phyloP scores from a whole-genome alignment of 2,113 vertebrate species.

The Menidia beryllina region DNA sequence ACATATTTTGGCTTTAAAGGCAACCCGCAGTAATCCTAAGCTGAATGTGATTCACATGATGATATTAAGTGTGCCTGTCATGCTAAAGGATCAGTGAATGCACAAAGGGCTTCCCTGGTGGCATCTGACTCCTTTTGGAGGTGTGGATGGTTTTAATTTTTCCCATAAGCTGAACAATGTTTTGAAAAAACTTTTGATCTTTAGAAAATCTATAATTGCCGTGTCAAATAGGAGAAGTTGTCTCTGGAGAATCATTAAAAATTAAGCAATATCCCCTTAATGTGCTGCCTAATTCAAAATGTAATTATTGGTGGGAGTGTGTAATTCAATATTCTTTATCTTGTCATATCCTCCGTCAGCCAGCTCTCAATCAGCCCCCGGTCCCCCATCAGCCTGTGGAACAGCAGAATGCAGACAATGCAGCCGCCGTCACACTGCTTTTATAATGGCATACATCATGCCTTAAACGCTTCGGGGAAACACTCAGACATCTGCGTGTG shows the following conservation, averaged over 20 bases:
- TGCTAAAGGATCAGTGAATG: constrained; percentile 23
- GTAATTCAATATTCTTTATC: constrained; percentile 68
- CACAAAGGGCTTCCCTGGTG: neutral
- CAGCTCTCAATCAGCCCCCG: constrained; percentile 43
- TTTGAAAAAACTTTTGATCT: neutral
- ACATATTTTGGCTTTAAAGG: constrained; percentile 46
- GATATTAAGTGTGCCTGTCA: constrained; percentile 25
- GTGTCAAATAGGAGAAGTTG: constrained; percentile 29
- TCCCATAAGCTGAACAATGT: neutral
- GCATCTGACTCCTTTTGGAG: neutral
- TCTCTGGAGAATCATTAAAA: constrained; percentile 31
- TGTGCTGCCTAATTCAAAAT: constrained; percentile 52
- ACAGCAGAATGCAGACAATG: constrained; percentile 72
- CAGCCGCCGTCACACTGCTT: constrained; percentile 68
- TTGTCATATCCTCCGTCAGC: constrained; percentile 65
- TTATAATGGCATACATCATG: constrained; percentile 80
- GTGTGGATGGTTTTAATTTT: constrained; percentile 21
- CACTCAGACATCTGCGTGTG: constrained; percentile 68
- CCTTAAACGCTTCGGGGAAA: constrained; percentile 75
- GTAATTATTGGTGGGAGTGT: constrained; percentile 62
- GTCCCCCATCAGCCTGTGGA: constrained; percentile 51
- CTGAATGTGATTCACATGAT: neutral
- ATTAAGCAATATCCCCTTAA: constrained; percentile 43
- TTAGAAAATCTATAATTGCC: constrained; percentile 21
- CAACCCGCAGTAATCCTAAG: constrained; percentile 19